A percentile compares a stretch with the other conserved stretches of the same genome.
phyloP scores from a whole-genome alignment of 2,113 vertebrate genomes.

The Rhinichthys klamathensis region DNA sequence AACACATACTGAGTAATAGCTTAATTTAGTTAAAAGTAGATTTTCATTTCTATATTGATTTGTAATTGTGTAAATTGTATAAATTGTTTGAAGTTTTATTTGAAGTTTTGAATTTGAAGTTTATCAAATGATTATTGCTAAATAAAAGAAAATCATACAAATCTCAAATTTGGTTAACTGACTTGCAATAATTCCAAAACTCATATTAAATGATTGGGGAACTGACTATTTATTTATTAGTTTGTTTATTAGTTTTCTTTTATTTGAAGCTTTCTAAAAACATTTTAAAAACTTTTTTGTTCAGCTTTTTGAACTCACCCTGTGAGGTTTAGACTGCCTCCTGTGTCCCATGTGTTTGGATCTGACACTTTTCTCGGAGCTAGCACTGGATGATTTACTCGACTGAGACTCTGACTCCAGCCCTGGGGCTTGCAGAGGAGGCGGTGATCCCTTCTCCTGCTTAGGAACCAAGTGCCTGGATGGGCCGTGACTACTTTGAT shows the following conservation, averaged over 20 bases:
- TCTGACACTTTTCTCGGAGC: constrained; percentile 61
- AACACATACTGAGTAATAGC: background rate
- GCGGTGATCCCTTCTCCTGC: constrained; percentile 40
- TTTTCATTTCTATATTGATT: background rate
- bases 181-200: too few species aligned
- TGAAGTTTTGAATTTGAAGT: background rate
- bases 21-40: background rate
- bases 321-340: constrained; percentile 52
- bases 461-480: constrained; percentile 39
- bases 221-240: background rate
- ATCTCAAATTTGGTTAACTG: too few species aligned
- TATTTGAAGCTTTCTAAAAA: background rate
- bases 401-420: constrained; percentile 68
- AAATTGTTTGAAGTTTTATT: background rate
- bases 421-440: constrained; percentile 46
- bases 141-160: too few species aligned
- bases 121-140: background rate
- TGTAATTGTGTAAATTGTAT: too few species aligned
- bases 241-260: background rate
- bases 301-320: constrained; percentile 61
- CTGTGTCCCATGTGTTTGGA: constrained; percentile 49
- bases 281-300: background rate
- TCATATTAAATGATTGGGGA: background rate
- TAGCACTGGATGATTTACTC: constrained; percentile 67
- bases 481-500: constrained; percentile 4